These are phyloP conservation scores for Siderastrea radians DNA, from an alignment of 92 coral and sea anemone species.

Conservation along the genomic window DNA sequence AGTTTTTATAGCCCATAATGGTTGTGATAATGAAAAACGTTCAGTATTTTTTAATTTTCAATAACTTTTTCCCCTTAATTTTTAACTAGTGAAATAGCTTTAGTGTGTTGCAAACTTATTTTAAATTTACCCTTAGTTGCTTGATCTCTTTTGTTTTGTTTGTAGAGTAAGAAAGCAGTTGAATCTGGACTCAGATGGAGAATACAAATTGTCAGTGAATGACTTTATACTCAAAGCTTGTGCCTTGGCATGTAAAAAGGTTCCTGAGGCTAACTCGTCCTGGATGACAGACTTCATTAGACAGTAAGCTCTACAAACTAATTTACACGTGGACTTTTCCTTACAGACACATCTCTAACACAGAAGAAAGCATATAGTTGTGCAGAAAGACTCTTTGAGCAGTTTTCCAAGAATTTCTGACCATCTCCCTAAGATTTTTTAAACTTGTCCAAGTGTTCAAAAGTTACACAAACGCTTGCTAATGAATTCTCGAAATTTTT, in stretches of 20 bases:
- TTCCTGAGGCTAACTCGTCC: constrained; percentile 97
- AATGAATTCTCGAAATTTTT: no score
- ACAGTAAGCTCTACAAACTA: constrained; percentile 70
- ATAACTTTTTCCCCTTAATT: neutral
- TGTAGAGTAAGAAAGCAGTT: constrained; percentile 87
- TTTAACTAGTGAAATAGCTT: neutral
- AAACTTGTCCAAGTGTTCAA: no score
- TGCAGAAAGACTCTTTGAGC: neutral
- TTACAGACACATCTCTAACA: no score
- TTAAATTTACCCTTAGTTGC: neutral
- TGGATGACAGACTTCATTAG: constrained; percentile 99
- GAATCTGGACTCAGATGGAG: constrained; percentile 80
- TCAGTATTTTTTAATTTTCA: no score
- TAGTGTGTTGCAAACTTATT: neutral
- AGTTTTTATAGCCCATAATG: no score
- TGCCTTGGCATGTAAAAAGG: constrained; percentile 92
- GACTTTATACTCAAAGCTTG: constrained; percentile 97
- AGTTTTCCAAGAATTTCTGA: no score
- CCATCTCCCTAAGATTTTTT: no score
- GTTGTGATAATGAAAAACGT: no score
- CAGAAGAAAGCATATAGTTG: no score
- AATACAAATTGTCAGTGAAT: constrained; percentile 92
- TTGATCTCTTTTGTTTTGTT: neutral
- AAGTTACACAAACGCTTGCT: no score
- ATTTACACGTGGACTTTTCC: no score